These are phyloP conservation scores for Campoletis raptor DNA, from an alignment of 2,888 invertebrate species.

Conservation along the genomic window DNA sequence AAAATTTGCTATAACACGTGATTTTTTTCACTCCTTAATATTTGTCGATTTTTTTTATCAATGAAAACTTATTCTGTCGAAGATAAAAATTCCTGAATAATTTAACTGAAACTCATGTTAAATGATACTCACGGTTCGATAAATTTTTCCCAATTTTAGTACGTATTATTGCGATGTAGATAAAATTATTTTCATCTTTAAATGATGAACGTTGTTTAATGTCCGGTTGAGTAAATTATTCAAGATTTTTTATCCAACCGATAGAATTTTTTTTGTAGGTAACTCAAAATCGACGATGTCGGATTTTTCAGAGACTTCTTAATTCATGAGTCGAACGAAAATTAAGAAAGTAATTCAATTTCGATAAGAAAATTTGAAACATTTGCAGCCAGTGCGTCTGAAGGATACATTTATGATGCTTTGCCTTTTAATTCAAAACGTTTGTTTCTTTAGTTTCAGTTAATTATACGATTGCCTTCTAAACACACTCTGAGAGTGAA, in stretches of 20 bases:
- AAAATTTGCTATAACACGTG: not conserved
- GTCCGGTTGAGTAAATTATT: not conserved
- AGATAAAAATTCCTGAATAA: not conserved
- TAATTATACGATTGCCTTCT: not conserved
- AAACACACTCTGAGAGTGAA: slow-evolving; percentile 36
- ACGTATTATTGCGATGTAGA: not conserved
- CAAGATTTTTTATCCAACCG: not conserved
- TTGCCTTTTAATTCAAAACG: not conserved
- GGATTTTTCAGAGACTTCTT: not conserved
- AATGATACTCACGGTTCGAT: slow-evolving; percentile 44
- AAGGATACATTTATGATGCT: not conserved
- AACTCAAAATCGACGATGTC: not conserved
- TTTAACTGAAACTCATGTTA: not conserved
- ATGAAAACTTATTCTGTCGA: not conserved
- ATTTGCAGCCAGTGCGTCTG: not conserved
- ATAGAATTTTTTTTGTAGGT: not conserved
- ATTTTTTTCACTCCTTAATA: slow-evolving; percentile 17
- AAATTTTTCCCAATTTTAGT: slow-evolving; percentile 40
- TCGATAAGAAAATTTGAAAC: not conserved
- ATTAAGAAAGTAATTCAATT: not conserved
- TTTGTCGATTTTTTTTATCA: not conserved
- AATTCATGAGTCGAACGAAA: not conserved
- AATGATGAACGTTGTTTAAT: slow-evolving; percentile 19
- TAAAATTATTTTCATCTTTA: slow-evolving; percentile 12
- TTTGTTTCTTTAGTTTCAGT: not conserved